A percentile compares a stretch with the other conserved stretches of the same genome.
phyloP scores from a whole-genome alignment of 2,888 invertebrate genomes.

The Sthenelais limicola region DNA sequence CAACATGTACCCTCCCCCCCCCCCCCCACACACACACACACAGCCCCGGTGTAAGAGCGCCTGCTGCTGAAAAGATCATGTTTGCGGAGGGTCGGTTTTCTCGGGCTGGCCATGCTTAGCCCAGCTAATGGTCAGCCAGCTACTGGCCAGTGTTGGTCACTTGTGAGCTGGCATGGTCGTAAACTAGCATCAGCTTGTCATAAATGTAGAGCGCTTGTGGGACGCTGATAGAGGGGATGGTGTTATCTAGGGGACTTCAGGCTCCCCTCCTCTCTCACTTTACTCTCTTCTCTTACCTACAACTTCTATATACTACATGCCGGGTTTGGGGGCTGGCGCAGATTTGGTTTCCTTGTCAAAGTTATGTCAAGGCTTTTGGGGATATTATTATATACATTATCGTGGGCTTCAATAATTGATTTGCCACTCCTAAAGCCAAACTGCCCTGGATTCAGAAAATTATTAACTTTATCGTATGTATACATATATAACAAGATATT shows the following conservation, averaged over 20 bases:
- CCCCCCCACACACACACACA: neutral
- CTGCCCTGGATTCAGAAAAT: too few species aligned
- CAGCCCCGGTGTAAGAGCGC: conserved; percentile 11
- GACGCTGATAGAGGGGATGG: neutral
- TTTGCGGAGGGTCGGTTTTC: neutral
- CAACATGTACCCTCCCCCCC: too few species aligned
- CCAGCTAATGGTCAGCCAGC: conserved; percentile 11
- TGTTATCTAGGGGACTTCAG: conserved; percentile 19
- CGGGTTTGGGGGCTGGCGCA: too few species aligned
- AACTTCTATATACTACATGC: too few species aligned
- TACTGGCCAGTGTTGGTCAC: neutral
- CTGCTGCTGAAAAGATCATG: conserved; percentile 1
- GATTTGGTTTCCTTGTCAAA: too few species aligned
- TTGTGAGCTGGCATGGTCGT: neutral
- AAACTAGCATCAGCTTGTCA: conserved; percentile 37
- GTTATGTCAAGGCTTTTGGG: too few species aligned
- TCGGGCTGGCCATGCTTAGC: neutral
- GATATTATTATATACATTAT: too few species aligned
- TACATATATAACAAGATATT: too few species aligned
- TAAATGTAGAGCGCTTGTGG: conserved; percentile 4
- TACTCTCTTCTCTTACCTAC: too few species aligned
- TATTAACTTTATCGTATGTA: too few species aligned
- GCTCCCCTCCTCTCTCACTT: conserved; percentile 10
- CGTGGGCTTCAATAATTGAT: too few species aligned
- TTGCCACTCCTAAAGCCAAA: too few species aligned